A percentile compares a stretch with the other conserved stretches of the same genome.
Conservation (phyloP, 2,888 invertebrate species). For the Adelognathus sp. region DNA sequence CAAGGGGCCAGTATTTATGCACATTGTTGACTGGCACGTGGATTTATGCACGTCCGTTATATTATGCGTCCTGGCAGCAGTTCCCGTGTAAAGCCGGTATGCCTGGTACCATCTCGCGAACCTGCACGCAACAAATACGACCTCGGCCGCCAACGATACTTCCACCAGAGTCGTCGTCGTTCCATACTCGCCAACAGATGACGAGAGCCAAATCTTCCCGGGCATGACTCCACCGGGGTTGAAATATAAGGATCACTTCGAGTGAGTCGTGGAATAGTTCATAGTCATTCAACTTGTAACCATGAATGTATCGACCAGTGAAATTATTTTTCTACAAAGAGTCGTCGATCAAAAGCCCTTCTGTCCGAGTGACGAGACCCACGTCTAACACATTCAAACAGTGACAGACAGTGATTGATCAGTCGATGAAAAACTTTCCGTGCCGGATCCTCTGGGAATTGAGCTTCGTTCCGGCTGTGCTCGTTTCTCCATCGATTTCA, state of each 20-base stretch:
- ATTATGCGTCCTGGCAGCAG: conserved; percentile 80
- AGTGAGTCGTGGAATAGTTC: too few relatives aligned
- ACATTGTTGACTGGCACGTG: conserved; percentile 81
- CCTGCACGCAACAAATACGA: conserved; percentile 74
- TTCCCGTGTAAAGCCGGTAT: conserved; percentile 76
- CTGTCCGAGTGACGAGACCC: neutral
- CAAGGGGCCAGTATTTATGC: conserved; percentile 80
- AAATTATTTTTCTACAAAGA: neutral
- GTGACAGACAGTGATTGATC: neutral
- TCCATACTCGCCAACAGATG: conserved; percentile 3
- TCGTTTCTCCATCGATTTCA: neutral
- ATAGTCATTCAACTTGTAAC: neutral
- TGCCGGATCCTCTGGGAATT: neutral
- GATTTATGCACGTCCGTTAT: conserved; percentile 81
- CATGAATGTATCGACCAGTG: neutral
- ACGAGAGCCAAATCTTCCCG: conserved; percentile 18
- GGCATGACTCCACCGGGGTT: neutral
- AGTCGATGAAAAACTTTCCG: conserved; percentile 4
- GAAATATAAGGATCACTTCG: too few relatives aligned
- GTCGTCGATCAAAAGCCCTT: neutral
- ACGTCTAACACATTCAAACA: neutral
- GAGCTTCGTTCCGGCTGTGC: neutral
- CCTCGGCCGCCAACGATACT: conserved; percentile 24
- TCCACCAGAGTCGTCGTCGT: conserved; percentile 30
- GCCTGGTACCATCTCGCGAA: conserved; percentile 76